Base-by-base conservation (phyloP, 1,140 invertebrate species). In the Scaptomyza pallida region DNA sequence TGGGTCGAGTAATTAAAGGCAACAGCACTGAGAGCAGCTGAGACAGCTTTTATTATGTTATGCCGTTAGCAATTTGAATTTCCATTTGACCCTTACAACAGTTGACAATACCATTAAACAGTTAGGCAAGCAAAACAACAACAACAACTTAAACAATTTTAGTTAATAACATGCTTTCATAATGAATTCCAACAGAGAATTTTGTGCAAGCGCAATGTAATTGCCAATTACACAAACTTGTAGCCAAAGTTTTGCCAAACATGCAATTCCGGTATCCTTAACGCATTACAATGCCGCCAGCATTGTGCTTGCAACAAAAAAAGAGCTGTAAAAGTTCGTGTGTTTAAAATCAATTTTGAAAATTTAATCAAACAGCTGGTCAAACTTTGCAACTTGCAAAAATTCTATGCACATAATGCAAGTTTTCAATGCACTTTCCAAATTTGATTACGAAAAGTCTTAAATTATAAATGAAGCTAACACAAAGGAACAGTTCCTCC, bases 341-440 rank as follows among this genome's bases (percentile, higher is more conserved):
- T 70, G 64, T 63, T 51, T 35, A 56, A 85, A 85, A 83, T 83
- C 76, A 79, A 85, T 85, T 75, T 6, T 35, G n/a, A n/a, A 76
- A 61, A 79, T 72, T 85, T 65, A 79, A 79, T 79, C 62, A 79
- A 75, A 61, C 71, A 57, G 40, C 65, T 59, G 57, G 52, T 40
- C 43, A 67, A 79, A 79, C 51, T 79, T 70, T 30, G 41, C 75
- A 55, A 56, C 63, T 61, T 60, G 63, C 59, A 54, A 55, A 59
- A 45, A 12, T 65, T 79, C 50, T 62, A 37, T 15, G 69, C 59
- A 48, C 70, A 83, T 85, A 69, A 85, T 70, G 50, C 47, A 48
- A 47, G 63, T 8, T 30, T 30, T 2, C 6, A 30, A 30, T 30
- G 26, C 23, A 26, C 23, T 26, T 26, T 26, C 23, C 5, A 26